Percentiles rank a stretch among this genome's conserved stretches.
phyloP scores from a whole-genome alignment of 2,888 invertebrate species.

The Ptilodon capucinus region DNA sequence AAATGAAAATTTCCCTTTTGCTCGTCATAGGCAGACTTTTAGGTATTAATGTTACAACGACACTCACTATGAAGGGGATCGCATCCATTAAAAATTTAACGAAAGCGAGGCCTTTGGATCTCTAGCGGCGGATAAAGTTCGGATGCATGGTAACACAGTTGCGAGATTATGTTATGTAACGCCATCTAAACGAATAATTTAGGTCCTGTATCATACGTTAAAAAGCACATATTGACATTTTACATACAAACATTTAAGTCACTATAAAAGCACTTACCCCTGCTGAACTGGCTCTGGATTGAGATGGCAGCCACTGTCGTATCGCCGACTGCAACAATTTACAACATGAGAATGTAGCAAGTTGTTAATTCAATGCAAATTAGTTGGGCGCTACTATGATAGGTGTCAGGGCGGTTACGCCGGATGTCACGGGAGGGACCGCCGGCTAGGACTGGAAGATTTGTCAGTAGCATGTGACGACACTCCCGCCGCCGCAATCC shows the following conservation, averaged over 20 bases:
- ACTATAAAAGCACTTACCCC: no score
- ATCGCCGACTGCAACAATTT: no score
- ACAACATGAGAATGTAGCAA: conserved; percentile 5
- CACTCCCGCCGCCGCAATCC: conserved; percentile 7
- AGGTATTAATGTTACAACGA: conserved; percentile 34
- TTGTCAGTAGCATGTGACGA: conserved; percentile 35
- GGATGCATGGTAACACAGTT: neutral
- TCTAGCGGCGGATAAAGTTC: neutral
- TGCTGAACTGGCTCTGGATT: no score
- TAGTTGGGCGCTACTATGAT: conserved; percentile 22
- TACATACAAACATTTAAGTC: no score
- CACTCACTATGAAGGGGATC: conserved; percentile 14
- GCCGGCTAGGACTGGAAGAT: conserved; percentile 19
- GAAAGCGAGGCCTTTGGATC: conserved; percentile 10
- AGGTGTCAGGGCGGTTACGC: conserved; percentile 28
- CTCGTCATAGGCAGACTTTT: conserved; percentile 23
- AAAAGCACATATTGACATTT: no score
- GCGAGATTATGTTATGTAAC: neutral
- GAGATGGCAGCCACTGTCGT: no score
- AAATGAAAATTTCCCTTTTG: conserved; percentile 32
- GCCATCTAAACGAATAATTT: no score
- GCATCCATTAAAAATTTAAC: conserved; percentile 31
- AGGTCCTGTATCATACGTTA: no score
- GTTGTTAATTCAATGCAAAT: conserved; percentile 20
- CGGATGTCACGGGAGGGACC: conserved; percentile 16